Evolutionary conservation across 2,113 vertebrate species (phyloP).

Genomic region (Harpagus bidentatus): DNA sequence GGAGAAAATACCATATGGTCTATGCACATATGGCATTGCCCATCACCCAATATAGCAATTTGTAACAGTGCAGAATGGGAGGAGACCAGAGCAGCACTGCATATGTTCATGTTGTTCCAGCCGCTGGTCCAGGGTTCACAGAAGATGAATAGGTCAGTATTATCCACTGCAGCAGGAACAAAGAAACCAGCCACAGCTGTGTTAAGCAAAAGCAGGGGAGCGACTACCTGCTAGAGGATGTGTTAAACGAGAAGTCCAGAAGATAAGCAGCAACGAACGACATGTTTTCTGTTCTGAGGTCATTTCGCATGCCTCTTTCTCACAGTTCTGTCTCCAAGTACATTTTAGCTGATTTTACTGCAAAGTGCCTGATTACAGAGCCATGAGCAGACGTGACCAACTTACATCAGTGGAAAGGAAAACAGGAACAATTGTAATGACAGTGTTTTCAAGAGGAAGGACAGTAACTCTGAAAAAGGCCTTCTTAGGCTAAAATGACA

Average conservation of each 20-base stretch:
- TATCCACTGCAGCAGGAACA: neutral
- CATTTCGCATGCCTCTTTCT: neutral
- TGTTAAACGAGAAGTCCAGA: neutral
- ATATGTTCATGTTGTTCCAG: neutral
- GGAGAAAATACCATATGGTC: neutral
- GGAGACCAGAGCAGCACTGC: neutral
- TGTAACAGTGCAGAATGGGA: neutral
- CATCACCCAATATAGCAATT: neutral
- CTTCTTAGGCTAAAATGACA: neutral
- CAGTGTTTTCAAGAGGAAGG: neutral
- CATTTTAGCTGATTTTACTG: neutral
- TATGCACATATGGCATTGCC: neutral
- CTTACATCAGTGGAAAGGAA: neutral
- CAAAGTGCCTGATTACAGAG: neutral
- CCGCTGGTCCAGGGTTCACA: neutral
- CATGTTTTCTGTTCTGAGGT: neutral
- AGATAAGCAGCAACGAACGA: fast-evolving
- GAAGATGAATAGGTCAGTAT: fast-evolving
- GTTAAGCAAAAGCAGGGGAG: neutral
- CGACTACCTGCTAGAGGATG: fast-evolving
- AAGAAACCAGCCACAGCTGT: neutral
- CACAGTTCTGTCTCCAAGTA: neutral
- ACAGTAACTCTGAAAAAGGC: neutral
- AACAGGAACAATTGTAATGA: neutral
- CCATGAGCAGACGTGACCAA: neutral